Base-by-base conservation (phyloP, 1,140 invertebrate genomes). In the Paraescarpia echinospica region DNA sequence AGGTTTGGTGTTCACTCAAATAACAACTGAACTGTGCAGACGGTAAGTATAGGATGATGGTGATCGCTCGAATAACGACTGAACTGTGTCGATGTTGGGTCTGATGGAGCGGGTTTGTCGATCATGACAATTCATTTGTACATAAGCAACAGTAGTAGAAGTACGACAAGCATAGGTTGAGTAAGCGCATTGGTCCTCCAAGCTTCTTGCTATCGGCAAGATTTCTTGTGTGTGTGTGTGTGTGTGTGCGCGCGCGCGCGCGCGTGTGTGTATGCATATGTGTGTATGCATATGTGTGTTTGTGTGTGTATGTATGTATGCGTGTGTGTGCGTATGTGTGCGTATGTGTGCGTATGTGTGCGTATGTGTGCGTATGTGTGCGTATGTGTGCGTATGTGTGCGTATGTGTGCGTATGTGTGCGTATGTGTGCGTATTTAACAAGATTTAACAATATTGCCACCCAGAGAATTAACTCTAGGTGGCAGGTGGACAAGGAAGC, bases 321-420 rank as follows among this genome's bases (percentile, higher is more conserved):
- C 12, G 41, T 41, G 41, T 41, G 41, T 41, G 41, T 41, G 41
- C 12, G 41, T 41, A 12, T 41, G 41, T 41, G 41, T 41, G 41
- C 4, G 41, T 41, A 12, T 4, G 41, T 41, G 41, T 4, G 41
- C 12, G 12, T 41, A 41, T 41, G 12, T 41, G 4, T 12, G 41
- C 12, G 41, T 12, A 12, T 41, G 41, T 4, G 41, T 41, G 41
- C 4, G 41, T 89, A 34, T 89, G 18, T 89, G 89, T 89, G 89
- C 14, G 89, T 89, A 14, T 89, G 89, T 89, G 89, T 89, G 89
- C 14, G 89, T 89, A 14, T 89, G 89, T 89, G 89, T 89, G 89
- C 14, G 89, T 89, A 14, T 89, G 89, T 89, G 89, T 89, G 89
- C 14, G 89, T 89, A 14, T 89, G 89, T 89, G 89, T 89, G 89